These are phyloP conservation scores for Spinibarbus caldwelli DNA, from an alignment of 2,797 vertebrate species.

Conservation along the genomic window DNA sequence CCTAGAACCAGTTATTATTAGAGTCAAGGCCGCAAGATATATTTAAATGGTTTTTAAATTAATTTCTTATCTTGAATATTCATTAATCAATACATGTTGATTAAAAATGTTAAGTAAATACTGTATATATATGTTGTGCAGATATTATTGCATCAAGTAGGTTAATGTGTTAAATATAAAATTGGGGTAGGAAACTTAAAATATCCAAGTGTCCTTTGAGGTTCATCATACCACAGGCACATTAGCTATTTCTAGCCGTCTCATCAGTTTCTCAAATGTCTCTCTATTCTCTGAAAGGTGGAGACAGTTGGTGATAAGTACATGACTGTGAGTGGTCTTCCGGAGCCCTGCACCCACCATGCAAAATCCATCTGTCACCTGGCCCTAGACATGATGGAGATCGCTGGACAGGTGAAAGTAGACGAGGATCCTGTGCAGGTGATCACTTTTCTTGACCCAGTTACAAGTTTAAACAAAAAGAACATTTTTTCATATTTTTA, in stretches of 20 bases:
- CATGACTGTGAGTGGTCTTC: slow-evolving; percentile 98
- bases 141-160: neutral
- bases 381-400: slow-evolving; percentile 98
- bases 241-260: neutral
- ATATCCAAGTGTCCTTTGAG: slow-evolving; percentile 13
- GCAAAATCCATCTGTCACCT: slow-evolving; percentile 96
- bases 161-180: slow-evolving; percentile 6
- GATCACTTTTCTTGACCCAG: slow-evolving; percentile 23
- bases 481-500: neutral
- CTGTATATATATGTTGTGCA: neutral
- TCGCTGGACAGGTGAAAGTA: slow-evolving; percentile 96
- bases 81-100: neutral
- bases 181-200: neutral
- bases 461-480: neutral
- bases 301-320: slow-evolving; percentile 99
- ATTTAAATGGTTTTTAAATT: neutral
- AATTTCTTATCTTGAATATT: too few species aligned
- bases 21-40: neutral
- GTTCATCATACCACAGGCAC: neutral
- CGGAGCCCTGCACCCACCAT: slow-evolving; percentile 96
- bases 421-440: slow-evolving; percentile 96
- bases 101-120: neutral
- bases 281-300: slow-evolving; percentile 78
- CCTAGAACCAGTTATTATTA: neutral
- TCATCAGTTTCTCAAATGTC: slow-evolving; percentile 4